These are phyloP conservation scores for Burhinus oedicnemus DNA, from an alignment of 2,113 vertebrate genomes.

Conservation along the genomic window DNA sequence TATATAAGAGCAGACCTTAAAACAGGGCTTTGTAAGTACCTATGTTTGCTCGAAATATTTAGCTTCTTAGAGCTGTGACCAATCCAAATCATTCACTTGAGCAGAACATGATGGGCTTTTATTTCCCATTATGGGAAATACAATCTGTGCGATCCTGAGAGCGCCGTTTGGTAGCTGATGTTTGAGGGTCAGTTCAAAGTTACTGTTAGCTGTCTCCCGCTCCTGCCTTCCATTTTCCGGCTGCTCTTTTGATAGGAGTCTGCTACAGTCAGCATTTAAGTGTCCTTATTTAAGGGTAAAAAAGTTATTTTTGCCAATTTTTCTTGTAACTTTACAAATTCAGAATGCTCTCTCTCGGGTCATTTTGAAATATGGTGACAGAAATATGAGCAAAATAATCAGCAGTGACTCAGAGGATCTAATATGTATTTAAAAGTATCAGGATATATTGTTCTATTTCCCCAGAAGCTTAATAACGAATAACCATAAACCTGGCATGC, in stretches of 20 bases:
- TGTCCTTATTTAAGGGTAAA: constrained; percentile 36
- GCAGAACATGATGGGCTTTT: constrained; percentile 46
- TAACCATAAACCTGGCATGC: constrained; percentile 55
- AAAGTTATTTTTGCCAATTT: neutral
- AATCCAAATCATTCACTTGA: constrained; percentile 45
- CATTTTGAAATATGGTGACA: neutral
- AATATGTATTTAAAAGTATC: constrained; percentile 21
- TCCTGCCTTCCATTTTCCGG: neutral
- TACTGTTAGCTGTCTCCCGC: neutral
- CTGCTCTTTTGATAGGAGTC: neutral
- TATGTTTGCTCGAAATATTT: constrained; percentile 55
- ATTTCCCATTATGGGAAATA: constrained; percentile 67
- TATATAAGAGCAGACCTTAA: neutral
- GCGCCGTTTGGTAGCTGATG: neutral
- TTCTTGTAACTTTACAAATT: constrained; percentile 36
- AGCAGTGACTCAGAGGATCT: constrained; percentile 29
- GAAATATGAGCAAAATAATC: constrained; percentile 28
- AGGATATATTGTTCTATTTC: constrained; percentile 62
- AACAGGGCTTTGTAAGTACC: constrained; percentile 35
- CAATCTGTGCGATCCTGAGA: constrained; percentile 33
- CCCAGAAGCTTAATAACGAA: constrained; percentile 63
- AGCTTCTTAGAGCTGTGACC: constrained; percentile 24
- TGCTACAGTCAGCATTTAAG: constrained; percentile 22
- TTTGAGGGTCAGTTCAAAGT: constrained; percentile 65
- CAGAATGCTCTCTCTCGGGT: constrained; percentile 7